phyloP scores from a whole-genome alignment of 2,797 vertebrate species.

The Poeciliopsis gracilis region DNA sequence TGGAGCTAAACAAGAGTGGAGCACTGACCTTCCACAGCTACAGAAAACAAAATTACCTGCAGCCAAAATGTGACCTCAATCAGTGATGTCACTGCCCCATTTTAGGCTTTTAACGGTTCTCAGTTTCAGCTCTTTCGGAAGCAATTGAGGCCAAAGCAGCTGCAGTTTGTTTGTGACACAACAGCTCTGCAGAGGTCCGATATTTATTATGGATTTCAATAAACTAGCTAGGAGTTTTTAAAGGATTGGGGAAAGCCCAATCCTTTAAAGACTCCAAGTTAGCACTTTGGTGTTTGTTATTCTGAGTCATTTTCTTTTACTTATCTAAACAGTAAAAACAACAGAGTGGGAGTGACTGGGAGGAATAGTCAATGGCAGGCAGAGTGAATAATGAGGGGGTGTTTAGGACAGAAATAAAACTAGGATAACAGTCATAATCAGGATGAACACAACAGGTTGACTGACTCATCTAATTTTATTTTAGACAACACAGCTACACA shows the following conservation, averaged over 20 bases:
- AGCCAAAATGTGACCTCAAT: conserved; percentile 43
- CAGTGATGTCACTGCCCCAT: conserved; percentile 34
- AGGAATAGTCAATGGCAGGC: conserved; percentile 38
- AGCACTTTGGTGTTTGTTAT: conserved; percentile 32
- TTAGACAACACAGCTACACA: conserved; percentile 16
- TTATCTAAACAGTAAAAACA: conserved; percentile 35
- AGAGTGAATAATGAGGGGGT: conserved; percentile 49
- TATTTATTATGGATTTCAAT: conserved; percentile 27
- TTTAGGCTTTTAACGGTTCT: conserved; percentile 9
- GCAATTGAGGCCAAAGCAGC: conserved; percentile 29
- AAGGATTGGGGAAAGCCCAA: not conserved
- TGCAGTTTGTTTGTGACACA: conserved; percentile 1
- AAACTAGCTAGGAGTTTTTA: conserved; percentile 10
- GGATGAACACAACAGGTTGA: not conserved
- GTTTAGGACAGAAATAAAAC: conserved; percentile 48
- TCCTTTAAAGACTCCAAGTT: no score
- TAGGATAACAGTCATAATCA: conserved; percentile 28
- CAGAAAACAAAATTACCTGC: conserved; percentile 34
- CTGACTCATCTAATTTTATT: conserved; percentile 6
- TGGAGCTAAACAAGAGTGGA: conserved; percentile 20
- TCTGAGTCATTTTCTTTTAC: conserved; percentile 27
- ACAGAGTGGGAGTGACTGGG: conserved; percentile 53
- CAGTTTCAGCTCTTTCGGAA: conserved; percentile 17
- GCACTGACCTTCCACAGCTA: conserved; percentile 25
- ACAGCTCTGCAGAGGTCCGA: conserved; percentile 5